Evolutionary conservation across 2,888 invertebrate genomes (phyloP), one percentile per base, ranked within the genome.

Genomic region (Drosophila anomalipes): DNA sequence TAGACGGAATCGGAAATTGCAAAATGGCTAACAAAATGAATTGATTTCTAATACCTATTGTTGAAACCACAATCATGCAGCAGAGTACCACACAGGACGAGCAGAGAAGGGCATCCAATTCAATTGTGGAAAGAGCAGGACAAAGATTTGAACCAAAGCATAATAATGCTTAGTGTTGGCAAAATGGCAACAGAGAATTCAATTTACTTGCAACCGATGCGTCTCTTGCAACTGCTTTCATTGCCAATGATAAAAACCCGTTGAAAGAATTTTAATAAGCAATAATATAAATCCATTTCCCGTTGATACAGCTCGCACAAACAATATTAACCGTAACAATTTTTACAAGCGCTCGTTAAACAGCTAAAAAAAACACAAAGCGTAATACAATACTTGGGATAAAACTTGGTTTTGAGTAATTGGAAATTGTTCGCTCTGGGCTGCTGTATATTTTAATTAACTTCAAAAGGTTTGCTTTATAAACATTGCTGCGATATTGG

Each of bases 21-120:
- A 86, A 90, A 86, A 86, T 86, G 74, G 83, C 76, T 65, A 81
- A 74, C 74, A 77, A 86, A 86, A 86, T 90, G 89, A 86, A 88
- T 86, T 86, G 86, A 83, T 86, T 86, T 79, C 81, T 90, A 88
- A 86, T 85, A 70, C 83, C 76, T 51, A 74, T 70, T 75, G 79
- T 70, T 60, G 39, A 16, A 35, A 22, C 59, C 56, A 65, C 60
- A 79, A 57, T 39, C 56, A 19, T 12, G 26, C 56, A 2, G 28
- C 16, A 56, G 26, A 30, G 56, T n/a, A 5, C 4, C 7, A 44
- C 10, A 57, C 56, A 60, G 22, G n/a, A 54, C 26, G 53, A 16
- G 22, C 53, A 14, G 41, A 26, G 4, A 37, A 4, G 58, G 7
- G 19, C 65, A 65, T 66, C 16, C 58, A 35, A 65, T 77, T 61